Evolutionary conservation across 2,888 invertebrate species (phyloP), one percentile per base, ranked within the genome.

Genomic region (Cyrtodaria siliqua): DNA sequence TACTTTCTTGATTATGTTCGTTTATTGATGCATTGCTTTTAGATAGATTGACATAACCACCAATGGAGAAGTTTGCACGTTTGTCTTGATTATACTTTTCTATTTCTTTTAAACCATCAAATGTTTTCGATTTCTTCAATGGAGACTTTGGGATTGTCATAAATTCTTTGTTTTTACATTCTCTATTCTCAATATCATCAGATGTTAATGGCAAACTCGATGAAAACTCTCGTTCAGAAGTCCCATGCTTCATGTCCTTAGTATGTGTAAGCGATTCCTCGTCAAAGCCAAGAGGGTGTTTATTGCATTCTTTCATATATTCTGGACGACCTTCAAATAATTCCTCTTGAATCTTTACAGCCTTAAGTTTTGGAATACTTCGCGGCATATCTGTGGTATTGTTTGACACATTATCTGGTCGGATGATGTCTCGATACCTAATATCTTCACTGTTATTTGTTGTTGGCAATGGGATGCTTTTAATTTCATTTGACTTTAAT

Each of bases 301-400:
- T 57, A 40, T 67, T 67, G 26, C 67, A 57, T 14, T 67, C 47
- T 50, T 67, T 67, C 67, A 67, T 67, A 40, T 67, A 67, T 18
- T 67, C 67, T 12, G 67, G 67, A 0, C 67, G 68, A 16, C 68
- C 62, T 59, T 81, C 80, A 61, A 61, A 81, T 47, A 81, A 68
- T 61, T 81, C 80, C 40, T 81, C 80, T 42, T 77, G 67, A 33
- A 81, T 81, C 49, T 81, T 81, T 2, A 81, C 74, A 24, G 80
- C 80, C 42, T 73, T 81, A 38, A 81, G 62, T 60, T 81, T 81
- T n/a, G 77, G 80, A 38, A 77, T 77, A 49, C 33, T 27, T 24
- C 42, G 61, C 9, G 73, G 73, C 8, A 12, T 33, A 8, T 33
- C 33, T 33, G 33, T 12, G 12, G 12, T 33, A 12, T 33, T 33